Evolutionary conservation across 2,113 vertebrate species (phyloP).

Genomic region (Pterocles orientalis): DNA sequence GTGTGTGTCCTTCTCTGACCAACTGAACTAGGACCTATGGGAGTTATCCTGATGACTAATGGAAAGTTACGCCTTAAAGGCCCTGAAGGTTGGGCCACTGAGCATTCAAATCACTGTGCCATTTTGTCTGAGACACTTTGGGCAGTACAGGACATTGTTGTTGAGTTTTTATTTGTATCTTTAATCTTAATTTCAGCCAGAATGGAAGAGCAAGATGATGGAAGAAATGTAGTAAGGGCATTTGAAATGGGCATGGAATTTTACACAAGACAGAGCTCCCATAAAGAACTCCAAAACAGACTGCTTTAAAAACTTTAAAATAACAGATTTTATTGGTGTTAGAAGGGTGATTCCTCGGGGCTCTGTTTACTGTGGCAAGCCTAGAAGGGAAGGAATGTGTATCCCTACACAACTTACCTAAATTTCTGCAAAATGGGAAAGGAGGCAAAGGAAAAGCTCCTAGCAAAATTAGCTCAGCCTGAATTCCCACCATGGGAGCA

Average conservation of each 20-base stretch:
- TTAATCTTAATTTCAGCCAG: constrained; percentile 16
- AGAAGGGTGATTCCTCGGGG: constrained; percentile 41
- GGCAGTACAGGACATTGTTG: not conserved
- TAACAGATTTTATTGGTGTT: constrained; percentile 65
- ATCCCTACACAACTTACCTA: not conserved
- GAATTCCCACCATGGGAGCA: not conserved
- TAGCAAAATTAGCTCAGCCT: not conserved
- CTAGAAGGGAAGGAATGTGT: not conserved
- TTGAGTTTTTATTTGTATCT: constrained; percentile 9
- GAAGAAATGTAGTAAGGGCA: constrained; percentile 48
- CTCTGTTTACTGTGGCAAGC: constrained; percentile 43
- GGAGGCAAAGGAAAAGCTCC: not conserved
- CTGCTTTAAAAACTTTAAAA: constrained; percentile 12
- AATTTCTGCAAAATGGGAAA: not conserved
- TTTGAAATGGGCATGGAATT: constrained; percentile 55
- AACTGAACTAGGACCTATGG: not conserved
- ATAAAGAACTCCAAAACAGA: constrained; percentile 56
- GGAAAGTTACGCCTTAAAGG: constrained; percentile 5
- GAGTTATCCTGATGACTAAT: not conserved
- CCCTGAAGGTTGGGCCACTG: not conserved
- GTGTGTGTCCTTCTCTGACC: not conserved
- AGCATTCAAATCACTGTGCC: not conserved
- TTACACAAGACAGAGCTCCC: constrained; percentile 13
- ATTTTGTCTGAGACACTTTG: not conserved
- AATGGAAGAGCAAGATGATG: constrained; percentile 11